Percentiles rank a stretch among this genome's conserved stretches.
phyloP scores from a whole-genome alignment of 1,140 invertebrate species.

The Lutraria rhynchaena region DNA sequence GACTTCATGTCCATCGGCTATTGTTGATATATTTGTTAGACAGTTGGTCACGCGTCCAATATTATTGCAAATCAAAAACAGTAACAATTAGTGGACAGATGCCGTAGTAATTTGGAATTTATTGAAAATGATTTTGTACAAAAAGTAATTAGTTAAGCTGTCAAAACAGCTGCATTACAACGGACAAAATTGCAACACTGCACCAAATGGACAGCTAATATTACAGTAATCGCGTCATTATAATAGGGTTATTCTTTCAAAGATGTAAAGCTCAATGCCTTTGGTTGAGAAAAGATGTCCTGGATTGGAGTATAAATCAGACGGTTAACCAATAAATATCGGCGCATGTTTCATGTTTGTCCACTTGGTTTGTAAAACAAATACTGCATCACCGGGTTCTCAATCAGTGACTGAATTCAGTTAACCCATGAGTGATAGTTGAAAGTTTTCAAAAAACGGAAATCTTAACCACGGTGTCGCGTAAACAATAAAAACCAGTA shows the following conservation, averaged over 20 bases:
- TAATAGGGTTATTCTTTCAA: conserved; percentile 1
- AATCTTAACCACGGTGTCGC: no score
- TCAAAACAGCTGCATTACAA: conserved; percentile 53
- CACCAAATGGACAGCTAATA: neutral
- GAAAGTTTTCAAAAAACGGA: no score
- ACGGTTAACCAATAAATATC: no score
- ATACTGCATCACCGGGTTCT: no score
- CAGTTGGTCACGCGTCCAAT: conserved; percentile 55
- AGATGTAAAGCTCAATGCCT: no score
- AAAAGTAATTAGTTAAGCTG: conserved; percentile 47
- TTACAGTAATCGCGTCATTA: conserved; percentile 9
- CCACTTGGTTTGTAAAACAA: no score
- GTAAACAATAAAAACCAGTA: no score
- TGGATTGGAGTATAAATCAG: no score
- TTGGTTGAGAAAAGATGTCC: no score
- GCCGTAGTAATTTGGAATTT: conserved; percentile 37
- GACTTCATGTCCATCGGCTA: conserved; percentile 24
- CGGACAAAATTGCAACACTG: conserved; percentile 15
- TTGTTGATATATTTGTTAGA: conserved; percentile 46
- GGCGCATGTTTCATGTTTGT: no score
- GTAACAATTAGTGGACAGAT: conserved; percentile 34
- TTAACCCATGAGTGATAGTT: no score
- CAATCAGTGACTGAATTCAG: no score
- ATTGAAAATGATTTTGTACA: conserved; percentile 35
- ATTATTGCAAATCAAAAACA: conserved; percentile 18